A percentile compares a stretch with the other conserved stretches of the same genome.
phyloP scores from a whole-genome alignment of 53 echinoderm and acorn worm species.

The Henricia sp. region DNA sequence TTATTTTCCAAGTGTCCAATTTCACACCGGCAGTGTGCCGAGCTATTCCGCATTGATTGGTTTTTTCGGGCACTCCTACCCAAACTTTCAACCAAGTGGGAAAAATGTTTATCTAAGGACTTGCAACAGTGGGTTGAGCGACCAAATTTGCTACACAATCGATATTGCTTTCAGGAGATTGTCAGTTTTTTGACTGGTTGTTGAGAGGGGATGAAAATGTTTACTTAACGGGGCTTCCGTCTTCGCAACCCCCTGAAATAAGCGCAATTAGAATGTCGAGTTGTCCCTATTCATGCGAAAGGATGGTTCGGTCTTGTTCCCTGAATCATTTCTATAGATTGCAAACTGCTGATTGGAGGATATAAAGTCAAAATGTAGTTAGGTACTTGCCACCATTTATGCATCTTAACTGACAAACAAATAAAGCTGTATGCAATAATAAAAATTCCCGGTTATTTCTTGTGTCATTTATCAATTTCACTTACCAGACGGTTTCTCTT shows the following conservation, averaged over 20 bases:
- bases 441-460: too few species aligned
- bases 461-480: too few species aligned
- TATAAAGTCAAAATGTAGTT: too few species aligned
- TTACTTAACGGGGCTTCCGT: slow-evolving; percentile 5
- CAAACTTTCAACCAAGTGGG: slow-evolving; percentile 2
- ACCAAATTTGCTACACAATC: slow-evolving; percentile 12
- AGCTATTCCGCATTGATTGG: slow-evolving; percentile 27
- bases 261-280: too few species aligned
- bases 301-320: too few species aligned
- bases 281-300: too few species aligned
- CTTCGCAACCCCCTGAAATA: background rate
- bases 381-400: too few species aligned
- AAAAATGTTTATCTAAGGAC: slow-evolving; percentile 46
- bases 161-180: slow-evolving; percentile 27
- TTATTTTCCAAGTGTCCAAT: slow-evolving; percentile 34
- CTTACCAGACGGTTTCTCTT: slow-evolving; percentile 94
- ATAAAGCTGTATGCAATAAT: too few species aligned
- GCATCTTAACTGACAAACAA: too few species aligned
- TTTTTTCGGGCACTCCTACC: background rate
- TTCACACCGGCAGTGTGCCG: background rate
- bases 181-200: background rate
- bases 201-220: slow-evolving; percentile 35
- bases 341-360: too few species aligned
- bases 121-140: background rate
- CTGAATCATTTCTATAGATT: too few species aligned